Conservation (phyloP, 2,888 invertebrate genomes). For the Macrophya alboannulata region DNA sequence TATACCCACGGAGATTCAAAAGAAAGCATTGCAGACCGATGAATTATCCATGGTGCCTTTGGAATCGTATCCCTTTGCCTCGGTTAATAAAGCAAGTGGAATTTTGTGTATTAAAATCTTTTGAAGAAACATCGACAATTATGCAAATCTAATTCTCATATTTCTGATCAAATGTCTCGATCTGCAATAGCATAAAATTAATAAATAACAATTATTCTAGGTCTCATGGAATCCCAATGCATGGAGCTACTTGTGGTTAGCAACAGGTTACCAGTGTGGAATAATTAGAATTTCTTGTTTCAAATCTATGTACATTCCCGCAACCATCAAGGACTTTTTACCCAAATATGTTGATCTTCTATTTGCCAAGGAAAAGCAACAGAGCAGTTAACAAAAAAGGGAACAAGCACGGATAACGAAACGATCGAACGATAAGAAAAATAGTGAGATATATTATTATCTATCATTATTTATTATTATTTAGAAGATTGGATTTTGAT, state of each 20-base stretch:
- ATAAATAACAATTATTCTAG: slow-evolving; percentile 62
- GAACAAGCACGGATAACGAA: background rate
- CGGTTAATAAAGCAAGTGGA: slow-evolving; percentile 75
- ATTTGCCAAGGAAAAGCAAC: slow-evolving; percentile 58
- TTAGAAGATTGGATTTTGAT: background rate
- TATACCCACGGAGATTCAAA: slow-evolving; percentile 61
- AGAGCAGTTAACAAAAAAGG: background rate
- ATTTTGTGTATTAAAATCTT: slow-evolving; percentile 34
- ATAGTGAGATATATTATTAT: slow-evolving; percentile 1
- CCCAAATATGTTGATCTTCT: slow-evolving; percentile 62
- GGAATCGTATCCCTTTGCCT: slow-evolving; percentile 78
- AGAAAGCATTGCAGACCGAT: slow-evolving; percentile 64
- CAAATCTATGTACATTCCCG: slow-evolving; percentile 65
- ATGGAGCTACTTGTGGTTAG: slow-evolving; percentile 79
- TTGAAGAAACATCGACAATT: background rate
- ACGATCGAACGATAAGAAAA: background rate
- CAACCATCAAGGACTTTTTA: slow-evolving; percentile 64
- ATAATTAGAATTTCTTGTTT: slow-evolving; percentile 76
- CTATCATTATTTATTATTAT: background rate
- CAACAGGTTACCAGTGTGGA: slow-evolving; percentile 80
- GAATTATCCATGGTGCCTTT: slow-evolving; percentile 68
- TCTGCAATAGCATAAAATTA: background rate
- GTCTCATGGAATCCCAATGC: slow-evolving; percentile 81
- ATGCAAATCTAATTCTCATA: background rate
- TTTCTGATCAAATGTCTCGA: slow-evolving; percentile 18